phyloP scores from a whole-genome alignment of 2,113 vertebrate species.

The Regulus satrapa region DNA sequence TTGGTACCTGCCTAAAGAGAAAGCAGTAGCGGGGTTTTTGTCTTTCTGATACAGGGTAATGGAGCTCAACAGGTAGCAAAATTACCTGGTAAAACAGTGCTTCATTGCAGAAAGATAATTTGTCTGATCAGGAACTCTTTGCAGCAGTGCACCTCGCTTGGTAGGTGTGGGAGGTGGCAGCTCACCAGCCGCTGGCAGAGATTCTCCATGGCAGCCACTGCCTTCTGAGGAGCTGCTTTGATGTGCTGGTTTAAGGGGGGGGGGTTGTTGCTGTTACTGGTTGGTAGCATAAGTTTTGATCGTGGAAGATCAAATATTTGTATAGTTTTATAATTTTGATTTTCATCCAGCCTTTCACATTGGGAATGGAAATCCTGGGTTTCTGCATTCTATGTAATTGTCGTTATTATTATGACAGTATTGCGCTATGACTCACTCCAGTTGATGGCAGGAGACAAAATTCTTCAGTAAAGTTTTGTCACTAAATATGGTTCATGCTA shows the following conservation, averaged over 20 bases:
- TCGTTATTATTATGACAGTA: rapidly evolving
- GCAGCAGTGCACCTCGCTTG: not conserved
- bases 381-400: not conserved
- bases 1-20: not conserved
- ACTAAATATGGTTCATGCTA: rapidly evolving
- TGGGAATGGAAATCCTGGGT: not conserved
- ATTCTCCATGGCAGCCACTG: not conserved
- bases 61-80: not conserved
- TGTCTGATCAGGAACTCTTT: not conserved
- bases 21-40: rapidly evolving
- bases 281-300: not conserved
- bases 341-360: not conserved
- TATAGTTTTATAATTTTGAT: not conserved
- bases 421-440: not conserved
- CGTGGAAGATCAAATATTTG: not conserved
- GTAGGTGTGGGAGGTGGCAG: not conserved
- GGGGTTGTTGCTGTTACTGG: not conserved
- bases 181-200: not conserved
- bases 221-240: not conserved
- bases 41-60: not conserved
- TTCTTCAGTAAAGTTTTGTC: not conserved
- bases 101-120: not conserved
- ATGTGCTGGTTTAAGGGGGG: not conserved
- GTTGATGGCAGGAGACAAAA: not conserved
- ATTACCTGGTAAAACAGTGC: not conserved